Percentiles rank a stretch among this genome's conserved stretches.
Conservation (phyloP, 2,113 vertebrate genomes). For the Gnathonemus longibarbis region DNA sequence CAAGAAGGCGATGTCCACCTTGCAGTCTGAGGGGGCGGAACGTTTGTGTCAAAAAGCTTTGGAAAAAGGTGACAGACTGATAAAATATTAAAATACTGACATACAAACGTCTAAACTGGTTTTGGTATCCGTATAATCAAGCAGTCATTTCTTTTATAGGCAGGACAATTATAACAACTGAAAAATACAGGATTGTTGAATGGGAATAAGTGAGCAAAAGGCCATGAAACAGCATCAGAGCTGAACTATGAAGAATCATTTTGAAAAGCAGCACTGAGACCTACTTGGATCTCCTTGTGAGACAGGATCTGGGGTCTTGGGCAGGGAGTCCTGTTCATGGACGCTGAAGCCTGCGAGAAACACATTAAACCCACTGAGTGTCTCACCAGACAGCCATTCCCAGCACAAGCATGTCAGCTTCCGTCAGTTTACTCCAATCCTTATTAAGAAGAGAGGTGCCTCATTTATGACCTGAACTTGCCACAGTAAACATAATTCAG, state of each 20-base stretch:
- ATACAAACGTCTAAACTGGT: background rate
- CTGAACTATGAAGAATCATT: background rate
- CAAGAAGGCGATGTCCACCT: conserved; percentile 82
- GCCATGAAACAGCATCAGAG: background rate
- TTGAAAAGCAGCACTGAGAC: conserved; percentile 61
- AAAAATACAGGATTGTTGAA: background rate
- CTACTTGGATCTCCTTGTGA: conserved; percentile 83
- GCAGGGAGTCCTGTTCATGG: conserved; percentile 63
- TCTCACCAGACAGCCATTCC: background rate
- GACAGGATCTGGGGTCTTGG: conserved; percentile 56
- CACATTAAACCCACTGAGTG: background rate
- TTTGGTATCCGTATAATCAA: background rate
- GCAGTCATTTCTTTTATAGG: background rate
- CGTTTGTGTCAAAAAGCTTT: background rate
- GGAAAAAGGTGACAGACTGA: background rate
- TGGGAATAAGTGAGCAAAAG: background rate
- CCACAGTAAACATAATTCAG: background rate
- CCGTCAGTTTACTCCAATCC: background rate
- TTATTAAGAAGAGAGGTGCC: background rate
- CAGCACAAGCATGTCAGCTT: background rate
- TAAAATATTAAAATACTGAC: background rate
- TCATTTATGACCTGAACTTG: background rate
- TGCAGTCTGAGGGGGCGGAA: conserved; percentile 68
- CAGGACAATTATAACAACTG: background rate
- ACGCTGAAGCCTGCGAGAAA: conserved; percentile 64